Conservation (phyloP, 64 coral and sea anemone genomes). For the Porites lutea region DNA sequence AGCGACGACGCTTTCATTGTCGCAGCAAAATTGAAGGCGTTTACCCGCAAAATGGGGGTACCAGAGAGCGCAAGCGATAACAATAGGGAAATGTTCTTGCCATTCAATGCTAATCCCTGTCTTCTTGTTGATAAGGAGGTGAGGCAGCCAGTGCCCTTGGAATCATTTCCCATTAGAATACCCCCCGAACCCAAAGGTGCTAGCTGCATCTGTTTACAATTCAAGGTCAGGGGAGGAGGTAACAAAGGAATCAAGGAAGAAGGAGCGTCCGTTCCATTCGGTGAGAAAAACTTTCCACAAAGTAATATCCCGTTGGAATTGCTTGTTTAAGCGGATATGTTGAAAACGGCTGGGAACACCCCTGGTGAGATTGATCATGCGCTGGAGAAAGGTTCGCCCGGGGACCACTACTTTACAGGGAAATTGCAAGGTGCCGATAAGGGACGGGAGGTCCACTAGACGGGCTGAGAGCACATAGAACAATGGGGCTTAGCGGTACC, state of each 20-base stretch:
- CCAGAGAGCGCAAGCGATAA: not conserved
- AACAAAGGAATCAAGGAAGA: not conserved
- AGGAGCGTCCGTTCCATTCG: not conserved
- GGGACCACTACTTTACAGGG: not conserved
- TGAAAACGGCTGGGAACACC: not conserved
- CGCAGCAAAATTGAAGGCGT: too few relatives aligned
- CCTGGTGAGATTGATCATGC: not conserved
- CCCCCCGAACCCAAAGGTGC: not conserved
- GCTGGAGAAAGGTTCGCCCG: not conserved
- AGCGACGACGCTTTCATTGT: not conserved
- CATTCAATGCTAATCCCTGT: not conserved
- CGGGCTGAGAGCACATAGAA: too few relatives aligned
- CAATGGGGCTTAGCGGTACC: too few relatives aligned
- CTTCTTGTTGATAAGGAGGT: not conserved
- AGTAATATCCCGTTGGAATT: not conserved
- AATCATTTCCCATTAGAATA: constrained; percentile 13
- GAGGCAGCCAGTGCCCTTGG: not conserved
- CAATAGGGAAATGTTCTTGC: not conserved
- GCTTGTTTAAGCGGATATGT: not conserved
- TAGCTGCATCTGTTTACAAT: not conserved
- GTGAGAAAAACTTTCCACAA: constrained; percentile 3
- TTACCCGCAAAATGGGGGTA: too few relatives aligned
- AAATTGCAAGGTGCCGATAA: not conserved
- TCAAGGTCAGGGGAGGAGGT: not conserved
- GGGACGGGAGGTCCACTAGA: not conserved